A percentile compares a stretch with the other conserved stretches of the same genome.
phyloP scores from a whole-genome alignment of 1,140 invertebrate species.

The Lordiphosa collinella region DNA sequence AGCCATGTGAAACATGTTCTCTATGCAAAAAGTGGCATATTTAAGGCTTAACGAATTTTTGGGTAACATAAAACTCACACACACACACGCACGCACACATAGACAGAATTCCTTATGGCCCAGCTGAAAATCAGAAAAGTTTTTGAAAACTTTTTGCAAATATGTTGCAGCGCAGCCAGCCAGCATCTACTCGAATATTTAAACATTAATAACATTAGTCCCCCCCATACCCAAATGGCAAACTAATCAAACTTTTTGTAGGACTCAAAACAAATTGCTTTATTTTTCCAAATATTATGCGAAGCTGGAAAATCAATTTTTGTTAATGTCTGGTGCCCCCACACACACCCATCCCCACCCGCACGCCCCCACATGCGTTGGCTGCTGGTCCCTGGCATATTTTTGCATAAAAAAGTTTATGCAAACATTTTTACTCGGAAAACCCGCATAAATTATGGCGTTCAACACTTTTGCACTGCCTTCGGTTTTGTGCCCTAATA shows the following conservation, averaged over 20 bases:
- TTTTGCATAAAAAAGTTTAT: constrained; percentile 56
- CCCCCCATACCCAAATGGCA: constrained; percentile 40
- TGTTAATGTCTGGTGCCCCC: constrained; percentile 50
- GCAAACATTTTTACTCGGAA: constrained; percentile 50
- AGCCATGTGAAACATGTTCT: constrained; percentile 8
- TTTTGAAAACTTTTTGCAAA: constrained; percentile 34
- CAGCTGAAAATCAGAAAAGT: constrained; percentile 1
- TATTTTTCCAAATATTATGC: constrained; percentile 57
- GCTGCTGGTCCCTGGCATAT: constrained; percentile 33
- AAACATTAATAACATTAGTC: constrained; percentile 72
- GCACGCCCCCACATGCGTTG: constrained; percentile 20
- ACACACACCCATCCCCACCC: neutral
- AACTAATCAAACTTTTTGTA: constrained; percentile 69
- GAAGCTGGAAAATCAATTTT: constrained; percentile 71
- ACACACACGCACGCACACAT: constrained; percentile 7
- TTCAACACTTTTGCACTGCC: constrained; percentile 27
- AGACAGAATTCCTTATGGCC: constrained; percentile 17
- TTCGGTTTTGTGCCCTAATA: constrained; percentile 34
- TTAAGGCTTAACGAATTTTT: constrained; percentile 17
- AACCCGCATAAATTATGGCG: constrained; percentile 47
- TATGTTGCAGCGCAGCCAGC: constrained; percentile 27
- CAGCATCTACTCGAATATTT: constrained; percentile 23
- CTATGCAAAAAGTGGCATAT: constrained; percentile 1
- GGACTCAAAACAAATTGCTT: constrained; percentile 67
- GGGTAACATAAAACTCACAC: constrained; percentile 19